phyloP scores from a whole-genome alignment of 1,140 invertebrate species.

The Lepidurus arcticus region DNA sequence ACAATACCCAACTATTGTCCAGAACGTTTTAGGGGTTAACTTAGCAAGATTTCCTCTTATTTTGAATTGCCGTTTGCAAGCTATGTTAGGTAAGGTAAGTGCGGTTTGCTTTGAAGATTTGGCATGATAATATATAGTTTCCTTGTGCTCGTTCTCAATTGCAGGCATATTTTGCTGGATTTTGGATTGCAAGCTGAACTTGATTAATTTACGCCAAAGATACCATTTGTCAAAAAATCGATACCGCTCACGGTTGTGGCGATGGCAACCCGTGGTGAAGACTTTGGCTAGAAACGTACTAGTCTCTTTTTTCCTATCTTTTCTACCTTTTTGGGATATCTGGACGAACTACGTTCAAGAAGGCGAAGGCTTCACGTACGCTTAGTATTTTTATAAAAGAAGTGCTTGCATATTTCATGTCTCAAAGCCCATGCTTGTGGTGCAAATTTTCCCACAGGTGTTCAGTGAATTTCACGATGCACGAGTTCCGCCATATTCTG shows the following conservation, averaged over 20 bases:
- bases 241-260: neutral
- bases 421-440: neutral
- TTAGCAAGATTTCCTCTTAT: neutral
- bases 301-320: neutral
- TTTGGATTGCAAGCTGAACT: neutral
- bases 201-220: neutral
- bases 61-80: neutral
- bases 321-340: conserved; percentile 1
- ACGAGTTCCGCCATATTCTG: neutral
- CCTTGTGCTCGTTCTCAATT: neutral
- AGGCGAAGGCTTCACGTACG: neutral
- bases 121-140: neutral
- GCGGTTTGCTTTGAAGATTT: neutral
- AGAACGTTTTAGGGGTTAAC: neutral
- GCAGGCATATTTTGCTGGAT: neutral
- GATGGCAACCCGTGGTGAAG: neutral
- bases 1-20: neutral
- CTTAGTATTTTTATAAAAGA: neutral
- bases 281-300: neutral
- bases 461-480: neutral
- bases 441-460: neutral
- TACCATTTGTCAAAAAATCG: neutral
- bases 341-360: conserved; percentile 1
- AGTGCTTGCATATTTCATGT: neutral
- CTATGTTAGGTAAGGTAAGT: conserved; percentile 22